These are phyloP conservation scores for Anoplolepis gracilipes DNA, from an alignment of 1,140 invertebrate species.

Conservation along the genomic window DNA sequence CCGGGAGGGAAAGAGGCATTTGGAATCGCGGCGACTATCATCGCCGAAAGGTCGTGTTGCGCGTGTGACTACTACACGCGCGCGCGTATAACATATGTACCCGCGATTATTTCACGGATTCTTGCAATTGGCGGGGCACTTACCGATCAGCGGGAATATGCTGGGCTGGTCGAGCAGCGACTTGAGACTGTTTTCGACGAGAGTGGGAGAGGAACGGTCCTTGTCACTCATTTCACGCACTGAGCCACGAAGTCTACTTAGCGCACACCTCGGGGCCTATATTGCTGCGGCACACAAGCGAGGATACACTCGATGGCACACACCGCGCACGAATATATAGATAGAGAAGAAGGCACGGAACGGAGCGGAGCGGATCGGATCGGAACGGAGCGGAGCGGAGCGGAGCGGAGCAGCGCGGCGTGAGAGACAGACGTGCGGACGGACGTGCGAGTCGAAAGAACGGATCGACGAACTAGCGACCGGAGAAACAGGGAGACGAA, in stretches of 20 bases:
- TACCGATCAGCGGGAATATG: constrained; percentile 92
- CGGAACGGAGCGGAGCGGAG: too few relatives aligned
- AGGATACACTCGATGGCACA: constrained; percentile 63
- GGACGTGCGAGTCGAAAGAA: neutral
- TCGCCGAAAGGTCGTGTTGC: neutral
- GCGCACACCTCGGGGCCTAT: constrained; percentile 60
- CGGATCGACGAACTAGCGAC: constrained; percentile 18
- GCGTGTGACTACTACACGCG: neutral
- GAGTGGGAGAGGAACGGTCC: constrained; percentile 92
- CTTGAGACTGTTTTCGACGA: constrained; percentile 92
- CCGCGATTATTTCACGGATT: neutral
- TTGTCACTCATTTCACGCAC: constrained; percentile 90
- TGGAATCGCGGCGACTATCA: neutral
- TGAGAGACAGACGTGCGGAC: constrained; percentile 20
- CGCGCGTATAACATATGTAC: neutral
- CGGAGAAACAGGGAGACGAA: constrained; percentile 5
- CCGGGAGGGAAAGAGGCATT: constrained; percentile 7
- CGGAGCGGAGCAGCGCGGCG: neutral
- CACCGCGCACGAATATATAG: constrained; percentile 44
- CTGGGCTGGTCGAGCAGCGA: constrained; percentile 91
- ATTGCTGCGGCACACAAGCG: constrained; percentile 61
- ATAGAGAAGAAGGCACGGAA: constrained; percentile 27
- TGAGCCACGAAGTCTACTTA: constrained; percentile 76
- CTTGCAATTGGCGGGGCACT: constrained; percentile 81
- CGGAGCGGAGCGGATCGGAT: constrained; percentile 31